Conservation (phyloP, 2,113 vertebrate species). For the Notarius quadriscutis region DNA sequence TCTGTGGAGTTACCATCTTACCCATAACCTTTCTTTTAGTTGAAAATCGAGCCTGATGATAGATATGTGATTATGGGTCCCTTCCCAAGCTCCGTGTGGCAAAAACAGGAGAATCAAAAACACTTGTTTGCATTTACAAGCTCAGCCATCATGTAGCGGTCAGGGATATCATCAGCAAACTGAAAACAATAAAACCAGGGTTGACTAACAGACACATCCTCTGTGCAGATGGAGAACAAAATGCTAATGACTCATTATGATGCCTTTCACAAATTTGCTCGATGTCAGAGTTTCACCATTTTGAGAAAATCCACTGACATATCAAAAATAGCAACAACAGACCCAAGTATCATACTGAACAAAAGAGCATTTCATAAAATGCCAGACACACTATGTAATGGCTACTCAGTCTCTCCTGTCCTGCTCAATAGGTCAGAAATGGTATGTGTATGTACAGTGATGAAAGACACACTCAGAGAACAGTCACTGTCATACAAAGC, state of each 20-base stretch:
- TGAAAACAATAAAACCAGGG: neutral
- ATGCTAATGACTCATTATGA: neutral
- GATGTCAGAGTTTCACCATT: neutral
- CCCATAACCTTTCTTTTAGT: neutral
- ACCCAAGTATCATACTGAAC: conserved; percentile 21
- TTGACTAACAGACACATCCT: neutral
- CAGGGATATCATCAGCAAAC: neutral
- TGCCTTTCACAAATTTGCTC: neutral
- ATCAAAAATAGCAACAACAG: neutral
- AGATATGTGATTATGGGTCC: neutral
- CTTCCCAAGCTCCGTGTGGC: neutral
- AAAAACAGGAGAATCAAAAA: neutral
- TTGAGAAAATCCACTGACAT: neutral
- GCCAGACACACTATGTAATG: conserved; percentile 21
- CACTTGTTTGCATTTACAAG: neutral
- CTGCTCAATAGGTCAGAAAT: conserved; percentile 18
- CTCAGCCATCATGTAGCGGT: neutral
- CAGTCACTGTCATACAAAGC: neutral
- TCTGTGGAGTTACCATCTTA: neutral
- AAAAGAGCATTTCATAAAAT: conserved; percentile 25
- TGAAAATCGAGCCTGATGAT: neutral
- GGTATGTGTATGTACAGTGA: neutral
- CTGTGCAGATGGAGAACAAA: neutral
- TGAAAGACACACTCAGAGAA: conserved; percentile 20
- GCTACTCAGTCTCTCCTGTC: conserved; percentile 8